Percentiles rank a stretch among this genome's conserved stretches.
Conservation (phyloP, 2,113 vertebrate species). For the Tragelaphus imberbis region DNA sequence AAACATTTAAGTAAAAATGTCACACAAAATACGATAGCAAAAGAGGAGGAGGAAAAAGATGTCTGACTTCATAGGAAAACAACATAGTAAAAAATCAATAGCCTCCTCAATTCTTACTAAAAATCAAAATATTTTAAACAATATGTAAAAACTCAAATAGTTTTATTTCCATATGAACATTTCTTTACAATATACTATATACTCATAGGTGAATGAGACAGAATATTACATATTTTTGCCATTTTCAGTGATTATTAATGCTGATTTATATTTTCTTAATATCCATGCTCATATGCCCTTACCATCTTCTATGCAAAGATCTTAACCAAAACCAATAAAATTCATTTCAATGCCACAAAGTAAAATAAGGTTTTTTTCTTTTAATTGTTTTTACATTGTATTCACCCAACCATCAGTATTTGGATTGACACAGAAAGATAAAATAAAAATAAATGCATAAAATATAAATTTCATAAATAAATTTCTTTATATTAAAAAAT, state of each 20-base stretch:
- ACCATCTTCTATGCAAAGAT: constrained; percentile 18
- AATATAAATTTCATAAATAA: not conserved
- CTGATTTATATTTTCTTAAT: not conserved
- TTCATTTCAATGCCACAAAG: constrained; percentile 55
- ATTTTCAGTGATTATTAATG: not conserved
- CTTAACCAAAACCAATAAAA: constrained; percentile 58
- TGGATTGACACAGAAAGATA: constrained; percentile 67
- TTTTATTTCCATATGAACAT: not conserved
- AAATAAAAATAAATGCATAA: constrained; percentile 28
- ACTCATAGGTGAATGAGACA: not conserved
- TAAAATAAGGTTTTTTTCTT: constrained; percentile 39
- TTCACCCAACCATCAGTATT: constrained; percentile 64
- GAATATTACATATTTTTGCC: not conserved
- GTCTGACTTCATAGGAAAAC: not conserved
- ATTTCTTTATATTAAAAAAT: constrained; percentile 53
- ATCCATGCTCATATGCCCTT: not conserved
- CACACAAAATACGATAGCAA: not conserved
- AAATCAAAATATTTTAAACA: not conserved
- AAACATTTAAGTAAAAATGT: not conserved
- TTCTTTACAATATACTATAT: not conserved
- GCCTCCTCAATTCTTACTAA: not conserved
- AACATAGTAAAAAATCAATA: not conserved
- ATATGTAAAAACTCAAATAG: not conserved
- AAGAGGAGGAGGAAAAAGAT: not conserved
- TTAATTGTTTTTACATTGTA: constrained; percentile 37